A percentile compares a stretch with the other conserved stretches of the same genome.
phyloP scores from a whole-genome alignment of 2,888 invertebrate genomes.

The Agapostemon virescens region DNA sequence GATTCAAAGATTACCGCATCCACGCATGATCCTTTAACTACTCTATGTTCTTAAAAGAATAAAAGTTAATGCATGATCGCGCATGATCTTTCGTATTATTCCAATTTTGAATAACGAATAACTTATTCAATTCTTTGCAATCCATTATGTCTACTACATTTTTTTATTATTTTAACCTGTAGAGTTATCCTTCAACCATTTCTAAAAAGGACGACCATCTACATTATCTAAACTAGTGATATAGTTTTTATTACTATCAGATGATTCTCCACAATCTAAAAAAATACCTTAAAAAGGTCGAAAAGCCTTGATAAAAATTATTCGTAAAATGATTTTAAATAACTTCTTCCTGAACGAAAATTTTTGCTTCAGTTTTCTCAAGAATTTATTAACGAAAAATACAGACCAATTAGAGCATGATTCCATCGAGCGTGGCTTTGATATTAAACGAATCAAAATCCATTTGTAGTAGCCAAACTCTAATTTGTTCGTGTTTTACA shows the following conservation, averaged over 20 bases:
- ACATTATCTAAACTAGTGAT: background rate
- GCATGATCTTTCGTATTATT: background rate
- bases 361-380: too few species aligned
- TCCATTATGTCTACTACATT: background rate
- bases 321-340: too few species aligned
- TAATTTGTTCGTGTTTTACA: too few species aligned
- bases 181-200: background rate
- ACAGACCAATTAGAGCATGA: too few species aligned
- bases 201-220: background rate
- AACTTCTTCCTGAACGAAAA: too few species aligned
- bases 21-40: slow-evolving; percentile 18
- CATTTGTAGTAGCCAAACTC: too few species aligned
- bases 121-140: background rate
- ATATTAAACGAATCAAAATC: too few species aligned
- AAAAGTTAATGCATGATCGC: slow-evolving; percentile 4
- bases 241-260: background rate
- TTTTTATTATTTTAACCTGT: background rate
- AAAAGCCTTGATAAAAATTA: too few species aligned
- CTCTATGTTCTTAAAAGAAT: background rate
- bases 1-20: slow-evolving; percentile 22
- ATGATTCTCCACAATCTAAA: background rate
- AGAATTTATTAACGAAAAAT: too few species aligned
- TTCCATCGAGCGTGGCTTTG: too few species aligned
- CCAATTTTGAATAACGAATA: background rate
- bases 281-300: too few species aligned